A percentile compares a stretch with the other conserved stretches of the same genome.
phyloP scores from a whole-genome alignment of 2,113 vertebrate species.

The Kobus ellipsiprymnus region DNA sequence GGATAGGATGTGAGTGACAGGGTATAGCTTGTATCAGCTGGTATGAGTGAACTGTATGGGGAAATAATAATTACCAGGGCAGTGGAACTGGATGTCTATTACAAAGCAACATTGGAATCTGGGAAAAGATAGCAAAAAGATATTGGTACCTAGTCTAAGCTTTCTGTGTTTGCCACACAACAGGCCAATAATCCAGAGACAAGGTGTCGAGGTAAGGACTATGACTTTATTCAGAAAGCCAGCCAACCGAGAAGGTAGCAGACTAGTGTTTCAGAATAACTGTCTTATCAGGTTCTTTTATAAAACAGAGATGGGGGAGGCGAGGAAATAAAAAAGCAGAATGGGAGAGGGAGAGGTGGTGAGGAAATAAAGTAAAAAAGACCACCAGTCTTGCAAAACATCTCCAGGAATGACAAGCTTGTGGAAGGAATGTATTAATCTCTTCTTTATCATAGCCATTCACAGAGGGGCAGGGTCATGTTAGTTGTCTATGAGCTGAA shows the following conservation, averaged over 20 bases:
- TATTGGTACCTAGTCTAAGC: neutral
- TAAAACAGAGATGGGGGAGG: neutral
- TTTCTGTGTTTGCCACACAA: neutral
- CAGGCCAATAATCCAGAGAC: neutral
- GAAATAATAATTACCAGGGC: neutral
- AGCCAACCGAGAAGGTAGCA: neutral
- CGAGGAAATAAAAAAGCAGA: neutral
- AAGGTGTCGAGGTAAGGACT: neutral
- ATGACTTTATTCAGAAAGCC: neutral
- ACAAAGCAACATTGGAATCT: neutral
- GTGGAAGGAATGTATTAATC: neutral
- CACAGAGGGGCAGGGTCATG: neutral
- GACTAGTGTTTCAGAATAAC: neutral
- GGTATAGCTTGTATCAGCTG: neutral
- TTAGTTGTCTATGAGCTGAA: neutral
- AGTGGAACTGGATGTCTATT: neutral
- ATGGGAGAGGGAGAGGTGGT: neutral
- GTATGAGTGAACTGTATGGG: too few species aligned
- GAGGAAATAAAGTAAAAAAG: neutral
- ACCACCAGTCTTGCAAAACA: neutral
- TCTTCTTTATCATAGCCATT: neutral
- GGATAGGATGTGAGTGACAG: neutral
- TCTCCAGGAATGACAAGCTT: neutral
- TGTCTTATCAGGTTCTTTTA: neutral
- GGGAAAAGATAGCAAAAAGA: neutral